phyloP scores from a whole-genome alignment of 64 coral and sea anemone species.

The Montipora sp. region DNA sequence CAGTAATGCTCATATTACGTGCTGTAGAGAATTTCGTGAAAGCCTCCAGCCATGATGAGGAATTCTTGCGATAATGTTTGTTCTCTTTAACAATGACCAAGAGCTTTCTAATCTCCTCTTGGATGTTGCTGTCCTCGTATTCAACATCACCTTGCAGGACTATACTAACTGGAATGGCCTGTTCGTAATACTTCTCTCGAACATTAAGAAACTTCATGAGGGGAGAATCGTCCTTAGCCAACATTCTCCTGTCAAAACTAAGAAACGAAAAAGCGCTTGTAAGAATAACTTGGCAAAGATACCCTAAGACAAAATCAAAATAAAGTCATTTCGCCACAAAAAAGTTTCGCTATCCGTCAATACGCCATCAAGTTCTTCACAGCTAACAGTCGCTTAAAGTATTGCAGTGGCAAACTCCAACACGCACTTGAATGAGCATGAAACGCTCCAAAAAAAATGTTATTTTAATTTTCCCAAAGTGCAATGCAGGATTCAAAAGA shows the following conservation, averaged over 20 bases:
- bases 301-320: too few species aligned
- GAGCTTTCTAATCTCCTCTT: constrained; percentile 53
- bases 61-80: constrained; percentile 34
- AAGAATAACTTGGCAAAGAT: neutral
- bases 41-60: constrained; percentile 65
- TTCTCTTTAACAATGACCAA: constrained; percentile 63
- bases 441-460: too few species aligned
- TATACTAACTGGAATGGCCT: constrained; percentile 56
- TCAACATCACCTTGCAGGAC: constrained; percentile 37
- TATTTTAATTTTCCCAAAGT: too few species aligned
- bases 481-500: too few species aligned
- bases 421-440: too few species aligned
- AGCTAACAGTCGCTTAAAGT: too few species aligned
- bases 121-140: constrained; percentile 38
- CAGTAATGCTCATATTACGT: constrained; percentile 25
- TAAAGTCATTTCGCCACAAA: too few species aligned
- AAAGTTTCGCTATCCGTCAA: too few species aligned
- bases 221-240: constrained; percentile 64
- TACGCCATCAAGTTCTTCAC: too few species aligned
- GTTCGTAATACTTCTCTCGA: constrained; percentile 59
- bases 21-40: constrained; percentile 25
- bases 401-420: too few species aligned
- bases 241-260: constrained; percentile 37
- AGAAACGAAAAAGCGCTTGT: neutral
- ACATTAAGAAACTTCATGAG: constrained; percentile 42